Conservation (phyloP, 2,888 invertebrate genomes). For the Drepana falcataria region DNA sequence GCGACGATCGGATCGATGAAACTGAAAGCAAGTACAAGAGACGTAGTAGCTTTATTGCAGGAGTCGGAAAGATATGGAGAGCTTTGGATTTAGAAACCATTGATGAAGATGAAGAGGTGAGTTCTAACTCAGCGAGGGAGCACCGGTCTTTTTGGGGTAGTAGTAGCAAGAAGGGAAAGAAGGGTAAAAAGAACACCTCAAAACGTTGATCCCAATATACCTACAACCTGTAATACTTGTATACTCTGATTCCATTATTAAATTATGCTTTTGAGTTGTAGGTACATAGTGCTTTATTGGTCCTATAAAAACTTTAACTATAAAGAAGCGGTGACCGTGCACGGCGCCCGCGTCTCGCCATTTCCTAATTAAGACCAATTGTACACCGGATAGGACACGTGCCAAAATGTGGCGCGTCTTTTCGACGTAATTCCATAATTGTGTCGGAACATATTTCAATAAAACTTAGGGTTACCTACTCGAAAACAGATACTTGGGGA, state of each 20-base stretch:
- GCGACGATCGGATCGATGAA: conserved; percentile 12
- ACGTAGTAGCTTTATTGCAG: conserved; percentile 14
- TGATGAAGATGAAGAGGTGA: conserved; percentile 24
- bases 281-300: neutral
- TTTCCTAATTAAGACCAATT: conserved; percentile 78
- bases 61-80: conserved; percentile 10
- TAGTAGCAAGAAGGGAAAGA: conserved; percentile 33
- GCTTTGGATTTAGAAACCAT: conserved; percentile 17
- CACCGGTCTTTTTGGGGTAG: conserved; percentile 50
- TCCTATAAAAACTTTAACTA: neutral
- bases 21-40: conserved; percentile 3
- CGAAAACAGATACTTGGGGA: too few relatives aligned
- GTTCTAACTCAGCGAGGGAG: conserved; percentile 27
- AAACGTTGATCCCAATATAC: conserved; percentile 7
- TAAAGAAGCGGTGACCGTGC: conserved; percentile 29
- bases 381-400: conserved; percentile 74
- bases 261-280: neutral
- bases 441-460: conserved; percentile 34
- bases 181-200: conserved; percentile 31
- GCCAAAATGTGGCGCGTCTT: conserved; percentile 70
- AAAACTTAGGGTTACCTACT: too few relatives aligned
- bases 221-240: neutral
- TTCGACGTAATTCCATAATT: conserved; percentile 52
- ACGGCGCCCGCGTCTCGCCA: conserved; percentile 47
- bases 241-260: neutral